phyloP scores from a whole-genome alignment of 2,888 invertebrate genomes.

The Euzophera pinguis region DNA sequence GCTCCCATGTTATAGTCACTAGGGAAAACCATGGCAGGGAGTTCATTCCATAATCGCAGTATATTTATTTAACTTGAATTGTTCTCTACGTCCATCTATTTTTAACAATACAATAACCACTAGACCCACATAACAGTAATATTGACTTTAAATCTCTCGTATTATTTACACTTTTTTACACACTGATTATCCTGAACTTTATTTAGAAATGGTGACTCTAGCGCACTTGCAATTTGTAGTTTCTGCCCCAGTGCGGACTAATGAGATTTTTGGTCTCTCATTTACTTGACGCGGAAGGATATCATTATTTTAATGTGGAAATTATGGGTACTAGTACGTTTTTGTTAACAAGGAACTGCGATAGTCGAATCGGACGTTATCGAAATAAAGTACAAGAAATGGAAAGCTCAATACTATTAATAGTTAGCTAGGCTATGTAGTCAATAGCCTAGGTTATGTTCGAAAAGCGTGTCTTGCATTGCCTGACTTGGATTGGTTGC shows the following conservation, averaged over 20 bases:
- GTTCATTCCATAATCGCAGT: too few species aligned
- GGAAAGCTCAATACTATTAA: background rate
- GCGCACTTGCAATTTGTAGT: slow-evolving; percentile 32
- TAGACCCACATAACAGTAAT: too few species aligned
- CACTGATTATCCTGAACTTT: background rate
- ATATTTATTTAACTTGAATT: too few species aligned
- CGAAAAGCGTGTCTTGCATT: too few species aligned
- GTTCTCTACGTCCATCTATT: too few species aligned
- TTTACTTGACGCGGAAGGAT: slow-evolving; percentile 20
- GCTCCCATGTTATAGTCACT: too few species aligned
- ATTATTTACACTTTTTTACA: background rate
- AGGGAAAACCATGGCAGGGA: too few species aligned
- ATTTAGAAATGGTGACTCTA: background rate
- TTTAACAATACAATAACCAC: too few species aligned
- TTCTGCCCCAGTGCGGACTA: slow-evolving; percentile 30
- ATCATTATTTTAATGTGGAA: slow-evolving; percentile 4
- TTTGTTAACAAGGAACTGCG: background rate
- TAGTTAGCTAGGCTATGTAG: too few species aligned
- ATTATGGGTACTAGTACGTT: background rate
- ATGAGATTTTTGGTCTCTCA: slow-evolving; percentile 39
- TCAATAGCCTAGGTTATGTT: too few species aligned
- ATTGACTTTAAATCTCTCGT: too few species aligned
- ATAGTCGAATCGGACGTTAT: background rate
- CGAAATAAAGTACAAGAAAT: background rate
- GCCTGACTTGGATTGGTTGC: too few species aligned